Evolutionary conservation across 2,797 vertebrate species (phyloP), one percentile per base, ranked within the genome.

Genomic region (Bovichtus diacanthus): DNA sequence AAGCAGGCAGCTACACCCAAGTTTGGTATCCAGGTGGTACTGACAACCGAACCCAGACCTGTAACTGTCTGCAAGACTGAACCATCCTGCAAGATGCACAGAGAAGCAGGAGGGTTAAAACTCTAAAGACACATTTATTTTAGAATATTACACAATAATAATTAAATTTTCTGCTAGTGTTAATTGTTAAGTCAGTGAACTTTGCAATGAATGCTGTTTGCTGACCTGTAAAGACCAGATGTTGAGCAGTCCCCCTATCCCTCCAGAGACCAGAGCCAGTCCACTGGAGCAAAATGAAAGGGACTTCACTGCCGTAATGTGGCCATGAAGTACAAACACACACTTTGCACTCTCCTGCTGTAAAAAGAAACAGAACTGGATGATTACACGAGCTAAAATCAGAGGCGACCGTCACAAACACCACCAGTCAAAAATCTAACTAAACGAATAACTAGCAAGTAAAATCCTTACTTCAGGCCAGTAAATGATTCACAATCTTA

Each of bases 151-250:
- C 3, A 65, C 13, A 43, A 34, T 2, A 23, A 25, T 21, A 5
- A n/a, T 44, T 49, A 25, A 5, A 11, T 10, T 60, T 3, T 56
- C 9, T 15, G 6, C 9, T 19, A n/a, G 34, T 10, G 4, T 36
- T 49, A 3, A 25, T 19, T 49, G 4, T 54, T 18, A 16, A 34
- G 21, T 41, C 15, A 31, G 49, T 61, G 19, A 63, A 34, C 0
- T n/a, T 64, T 76, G 15, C 21, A 54, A 18, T 64, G 56, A 53
- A 66, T 34, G 18, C 6, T 39, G 61, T 73, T 73, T 75, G 51
- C 89, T 87, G 62, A 96, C 96, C 91, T 93, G 93, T 64, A 96
- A 87, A 77, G 96, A 96, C 96, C 96, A 96, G 88, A 96, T 92
- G 87, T 96, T 96, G 56, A 96, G 93, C 64, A 96, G 87, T 2